phyloP scores from a whole-genome alignment of 2,113 vertebrate genomes.

The Aegotheles bennettii region DNA sequence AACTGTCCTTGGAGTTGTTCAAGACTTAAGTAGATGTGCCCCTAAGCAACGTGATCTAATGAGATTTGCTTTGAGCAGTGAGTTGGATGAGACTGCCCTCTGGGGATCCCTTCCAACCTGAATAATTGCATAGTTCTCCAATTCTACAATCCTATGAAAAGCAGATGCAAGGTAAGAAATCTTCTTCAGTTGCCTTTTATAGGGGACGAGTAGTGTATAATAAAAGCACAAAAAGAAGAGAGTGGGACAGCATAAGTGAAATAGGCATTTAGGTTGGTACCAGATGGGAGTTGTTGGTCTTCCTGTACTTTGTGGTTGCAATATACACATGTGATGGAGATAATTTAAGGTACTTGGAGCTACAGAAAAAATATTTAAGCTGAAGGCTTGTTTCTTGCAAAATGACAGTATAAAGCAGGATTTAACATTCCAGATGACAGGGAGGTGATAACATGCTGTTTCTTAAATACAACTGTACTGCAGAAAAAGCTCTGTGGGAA shows the following conservation, averaged over 20 bases:
- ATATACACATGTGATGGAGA: fast-evolving
- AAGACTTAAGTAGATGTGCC: neutral
- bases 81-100: neutral
- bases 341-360: neutral
- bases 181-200: neutral
- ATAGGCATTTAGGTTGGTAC: neutral
- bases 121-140: neutral
- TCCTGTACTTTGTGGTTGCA: neutral
- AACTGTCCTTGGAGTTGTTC: neutral
- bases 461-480: neutral
- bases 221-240: neutral
- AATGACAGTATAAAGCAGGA: neutral
- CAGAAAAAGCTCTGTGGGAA: neutral
- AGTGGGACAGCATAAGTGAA: neutral
- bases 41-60: neutral
- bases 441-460: neutral
- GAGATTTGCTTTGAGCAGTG: neutral
- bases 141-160: neutral
- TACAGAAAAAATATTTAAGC: neutral
- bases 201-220: neutral
- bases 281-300: neutral
- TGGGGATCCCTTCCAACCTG: neutral
- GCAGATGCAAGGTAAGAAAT: neutral
- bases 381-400: neutral
- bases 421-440: neutral